These are phyloP conservation scores for Potamilus streckersoni DNA, from an alignment of 1,140 invertebrate species.

Conservation along the genomic window DNA sequence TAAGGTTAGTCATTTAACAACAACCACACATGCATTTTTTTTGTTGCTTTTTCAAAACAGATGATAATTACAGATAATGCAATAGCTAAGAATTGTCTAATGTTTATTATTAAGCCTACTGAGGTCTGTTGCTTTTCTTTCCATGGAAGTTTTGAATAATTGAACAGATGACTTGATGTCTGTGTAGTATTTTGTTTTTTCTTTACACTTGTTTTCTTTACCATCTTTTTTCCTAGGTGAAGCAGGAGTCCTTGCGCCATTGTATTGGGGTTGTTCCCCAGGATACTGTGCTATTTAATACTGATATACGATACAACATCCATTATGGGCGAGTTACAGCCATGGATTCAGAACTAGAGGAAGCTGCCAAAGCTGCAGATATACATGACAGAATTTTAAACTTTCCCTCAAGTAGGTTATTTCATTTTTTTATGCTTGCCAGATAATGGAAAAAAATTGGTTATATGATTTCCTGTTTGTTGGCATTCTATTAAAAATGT, in stretches of 20 bases:
- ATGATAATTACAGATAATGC: too few relatives aligned
- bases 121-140: too few relatives aligned
- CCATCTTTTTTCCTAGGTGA: constrained; percentile 70
- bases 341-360: constrained; percentile 83
- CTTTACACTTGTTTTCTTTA: too few relatives aligned
- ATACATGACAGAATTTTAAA: constrained; percentile 92
- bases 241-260: constrained; percentile 80
- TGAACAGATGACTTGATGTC: too few relatives aligned
- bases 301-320: constrained; percentile 95
- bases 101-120: too few relatives aligned
- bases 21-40: too few relatives aligned
- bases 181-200: too few relatives aligned
- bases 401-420: constrained; percentile 81
- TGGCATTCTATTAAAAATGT: neutral
- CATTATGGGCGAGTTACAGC: constrained; percentile 88
- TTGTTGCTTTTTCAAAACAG: too few relatives aligned
- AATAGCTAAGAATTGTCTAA: too few relatives aligned
- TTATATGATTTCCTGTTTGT: neutral
- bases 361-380: constrained; percentile 90
- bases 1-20: too few relatives aligned
- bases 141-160: too few relatives aligned
- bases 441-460: neutral
- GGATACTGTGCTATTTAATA: constrained; percentile 97
- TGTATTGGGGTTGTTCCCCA: constrained; percentile 95
- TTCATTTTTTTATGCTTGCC: neutral